phyloP scores from a whole-genome alignment of 2,797 vertebrate genomes.

The Lithobates sylvaticus region DNA sequence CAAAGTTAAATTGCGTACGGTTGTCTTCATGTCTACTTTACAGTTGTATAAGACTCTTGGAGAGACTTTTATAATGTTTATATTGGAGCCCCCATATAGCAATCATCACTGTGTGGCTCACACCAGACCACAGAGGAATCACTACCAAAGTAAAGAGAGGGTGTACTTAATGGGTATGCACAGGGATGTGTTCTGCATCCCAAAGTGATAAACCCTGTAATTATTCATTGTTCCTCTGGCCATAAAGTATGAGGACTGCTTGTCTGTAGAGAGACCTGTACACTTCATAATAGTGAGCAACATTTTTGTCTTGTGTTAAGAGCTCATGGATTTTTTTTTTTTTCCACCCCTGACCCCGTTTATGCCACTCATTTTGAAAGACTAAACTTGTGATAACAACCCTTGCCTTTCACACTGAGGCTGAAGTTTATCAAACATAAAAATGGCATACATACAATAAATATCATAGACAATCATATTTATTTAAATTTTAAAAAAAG shows the following conservation, averaged over 20 bases:
- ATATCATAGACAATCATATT: constrained; percentile 43
- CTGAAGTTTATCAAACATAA: constrained; percentile 25
- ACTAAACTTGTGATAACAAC: constrained; percentile 13
- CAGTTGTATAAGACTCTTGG: not conserved
- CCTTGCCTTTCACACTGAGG: not conserved
- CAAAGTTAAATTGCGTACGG: not conserved
- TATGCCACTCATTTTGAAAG: not conserved
- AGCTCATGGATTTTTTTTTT: not conserved
- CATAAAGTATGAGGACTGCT: constrained; percentile 18
- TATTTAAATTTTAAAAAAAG: constrained; percentile 1
- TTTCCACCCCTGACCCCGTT: not conserved
- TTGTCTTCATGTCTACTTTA: not conserved
- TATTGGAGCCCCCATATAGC: not conserved
- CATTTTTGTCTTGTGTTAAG: not conserved
- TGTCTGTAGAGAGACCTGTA: not conserved
- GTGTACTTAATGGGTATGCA: not conserved
- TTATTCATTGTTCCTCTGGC: not conserved
- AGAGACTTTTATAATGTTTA: not conserved
- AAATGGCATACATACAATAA: constrained; percentile 12
- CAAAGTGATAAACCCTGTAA: not conserved
- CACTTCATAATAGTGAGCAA: not conserved
- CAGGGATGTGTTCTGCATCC: constrained; percentile 11
- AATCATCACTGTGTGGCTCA: constrained; percentile 4
- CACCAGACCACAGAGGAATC: not conserved
- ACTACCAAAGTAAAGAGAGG: constrained; percentile 20